These are phyloP conservation scores for Crotalus horridus DNA, from an alignment of 2,113 vertebrate species.

Conservation along the genomic window DNA sequence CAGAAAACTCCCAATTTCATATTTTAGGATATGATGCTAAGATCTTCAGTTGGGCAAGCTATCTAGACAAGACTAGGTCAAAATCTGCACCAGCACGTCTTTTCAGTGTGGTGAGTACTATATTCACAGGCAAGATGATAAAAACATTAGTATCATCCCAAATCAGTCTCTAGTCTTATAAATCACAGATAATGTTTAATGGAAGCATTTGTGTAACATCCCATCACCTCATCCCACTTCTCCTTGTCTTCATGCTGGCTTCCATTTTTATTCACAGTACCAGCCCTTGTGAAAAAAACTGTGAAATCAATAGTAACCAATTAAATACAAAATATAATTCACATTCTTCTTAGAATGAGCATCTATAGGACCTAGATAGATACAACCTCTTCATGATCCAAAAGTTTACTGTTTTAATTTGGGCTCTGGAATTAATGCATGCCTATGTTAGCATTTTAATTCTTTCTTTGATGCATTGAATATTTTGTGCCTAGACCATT, in stretches of 20 bases:
- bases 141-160: not conserved
- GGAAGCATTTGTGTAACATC: not conserved
- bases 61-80: slow-evolving; percentile 79
- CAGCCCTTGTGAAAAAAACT: not conserved
- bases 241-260: not conserved
- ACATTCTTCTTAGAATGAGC: not conserved
- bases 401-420: not conserved
- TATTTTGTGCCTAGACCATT: not conserved
- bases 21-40: slow-evolving; percentile 75
- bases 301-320: not conserved
- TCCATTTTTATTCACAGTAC: not conserved
- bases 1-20: not conserved
- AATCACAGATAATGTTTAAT: not conserved
- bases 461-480: not conserved
- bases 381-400: not conserved
- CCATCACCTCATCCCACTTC: not conserved
- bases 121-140: not conserved
- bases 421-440: not conserved
- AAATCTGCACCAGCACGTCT: slow-evolving; percentile 79
- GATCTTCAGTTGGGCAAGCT: slow-evolving; percentile 83
- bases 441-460: not conserved
- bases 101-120: slow-evolving; percentile 84
- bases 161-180: not conserved
- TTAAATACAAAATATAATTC: not conserved
- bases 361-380: no score